phyloP scores from a whole-genome alignment of 2,888 invertebrate genomes.

The Drosophila falleni region DNA sequence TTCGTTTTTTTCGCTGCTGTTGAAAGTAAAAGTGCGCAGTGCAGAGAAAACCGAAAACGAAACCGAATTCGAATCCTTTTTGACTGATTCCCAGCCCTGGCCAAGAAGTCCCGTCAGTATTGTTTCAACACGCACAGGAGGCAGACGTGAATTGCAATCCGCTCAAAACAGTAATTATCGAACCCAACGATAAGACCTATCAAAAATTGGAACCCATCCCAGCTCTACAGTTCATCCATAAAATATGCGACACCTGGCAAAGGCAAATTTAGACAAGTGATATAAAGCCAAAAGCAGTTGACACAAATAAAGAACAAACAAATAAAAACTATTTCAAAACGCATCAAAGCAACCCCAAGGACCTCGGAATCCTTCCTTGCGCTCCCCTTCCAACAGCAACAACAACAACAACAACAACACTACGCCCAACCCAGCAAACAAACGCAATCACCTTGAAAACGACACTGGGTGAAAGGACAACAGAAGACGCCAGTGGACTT shows the following conservation, averaged over 20 bases:
- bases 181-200: constrained; percentile 3
- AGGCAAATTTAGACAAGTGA: not conserved
- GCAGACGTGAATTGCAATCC: constrained; percentile 42
- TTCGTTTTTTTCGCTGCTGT: constrained; percentile 50
- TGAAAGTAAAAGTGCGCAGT: constrained; percentile 54
- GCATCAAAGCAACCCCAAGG: constrained; percentile 23
- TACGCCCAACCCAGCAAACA: constrained; percentile 20
- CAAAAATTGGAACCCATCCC: constrained; percentile 1
- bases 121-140: constrained; percentile 42
- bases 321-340: not conserved
- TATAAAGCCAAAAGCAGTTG: constrained; percentile 9
- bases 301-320: constrained; percentile 38
- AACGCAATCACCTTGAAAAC: constrained; percentile 71
- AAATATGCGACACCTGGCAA: constrained; percentile 17
- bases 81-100: constrained; percentile 60
- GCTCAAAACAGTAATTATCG: not conserved
- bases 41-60: constrained; percentile 9
- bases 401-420: not conserved
- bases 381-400: not conserved
- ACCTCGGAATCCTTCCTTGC: not conserved
- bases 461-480: constrained; percentile 36
- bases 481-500: constrained; percentile 11
- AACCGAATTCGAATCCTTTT: constrained; percentile 34
- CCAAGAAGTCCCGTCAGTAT: constrained; percentile 47
- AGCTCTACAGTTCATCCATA: constrained; percentile 10